Percentiles rank a stretch among this genome's conserved stretches.
phyloP scores from a whole-genome alignment of 2,888 invertebrate genomes.

The Drosophila neutralis region DNA sequence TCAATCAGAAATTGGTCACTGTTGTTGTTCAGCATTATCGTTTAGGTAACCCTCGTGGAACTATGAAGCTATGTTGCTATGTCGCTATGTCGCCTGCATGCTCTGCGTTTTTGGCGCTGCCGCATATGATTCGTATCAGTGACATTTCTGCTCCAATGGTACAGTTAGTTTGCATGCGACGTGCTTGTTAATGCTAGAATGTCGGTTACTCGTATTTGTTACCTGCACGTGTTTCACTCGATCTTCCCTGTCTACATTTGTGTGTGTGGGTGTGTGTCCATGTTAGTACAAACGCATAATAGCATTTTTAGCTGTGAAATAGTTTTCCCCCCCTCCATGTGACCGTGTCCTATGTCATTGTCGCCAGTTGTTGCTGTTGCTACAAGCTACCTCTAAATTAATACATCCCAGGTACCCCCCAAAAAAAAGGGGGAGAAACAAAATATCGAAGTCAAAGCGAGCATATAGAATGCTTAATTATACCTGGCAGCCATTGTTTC shows the following conservation, averaged over 20 bases:
- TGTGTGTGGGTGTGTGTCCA: constrained; percentile 26
- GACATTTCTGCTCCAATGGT: constrained; percentile 80
- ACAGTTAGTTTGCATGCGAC: constrained; percentile 78
- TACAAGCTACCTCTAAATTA: constrained; percentile 67
- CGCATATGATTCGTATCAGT: constrained; percentile 79
- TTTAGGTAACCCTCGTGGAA: constrained; percentile 6
- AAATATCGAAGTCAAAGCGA: constrained; percentile 11
- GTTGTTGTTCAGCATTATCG: not conserved
- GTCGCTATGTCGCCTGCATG: constrained; percentile 37
- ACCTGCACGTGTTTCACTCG: constrained; percentile 31
- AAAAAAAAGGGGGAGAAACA: constrained; percentile 16
- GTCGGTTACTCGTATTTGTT: constrained; percentile 26
- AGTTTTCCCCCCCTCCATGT: constrained; percentile 39
- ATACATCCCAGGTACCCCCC: constrained; percentile 68
- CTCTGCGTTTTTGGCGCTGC: constrained; percentile 59
- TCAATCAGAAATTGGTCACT: constrained; percentile 1
- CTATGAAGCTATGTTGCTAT: not conserved
- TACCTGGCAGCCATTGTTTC: constrained; percentile 49
- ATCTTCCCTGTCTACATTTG: constrained; percentile 5
- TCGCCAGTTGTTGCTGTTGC: constrained; percentile 34
- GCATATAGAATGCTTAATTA: constrained; percentile 50
- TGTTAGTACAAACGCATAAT: constrained; percentile 82
- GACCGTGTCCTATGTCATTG: constrained; percentile 31
- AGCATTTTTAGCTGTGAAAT: constrained; percentile 75
- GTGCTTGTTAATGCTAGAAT: constrained; percentile 73